Percentiles rank a stretch among this genome's conserved stretches.
Evolutionary conservation across 1,140 invertebrate species (phyloP).

Genomic region (Archegozetes longisetosus): DNA sequence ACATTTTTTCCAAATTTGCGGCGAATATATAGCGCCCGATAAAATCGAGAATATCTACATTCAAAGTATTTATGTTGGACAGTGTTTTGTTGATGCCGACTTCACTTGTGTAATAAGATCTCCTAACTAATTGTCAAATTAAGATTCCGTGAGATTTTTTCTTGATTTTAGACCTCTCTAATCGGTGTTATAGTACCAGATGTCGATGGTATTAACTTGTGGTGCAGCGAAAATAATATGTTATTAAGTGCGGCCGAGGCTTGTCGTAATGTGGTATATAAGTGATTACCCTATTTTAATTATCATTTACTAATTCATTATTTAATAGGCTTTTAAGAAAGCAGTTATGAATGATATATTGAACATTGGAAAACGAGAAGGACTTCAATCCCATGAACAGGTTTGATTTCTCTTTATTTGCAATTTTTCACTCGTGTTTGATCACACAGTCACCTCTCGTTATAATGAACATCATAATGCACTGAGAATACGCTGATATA

Average conservation of each 20-base stretch:
- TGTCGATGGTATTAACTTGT: slow-evolving; percentile 12
- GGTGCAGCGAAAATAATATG: slow-evolving; percentile 15
- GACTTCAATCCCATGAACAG: slow-evolving; percentile 91
- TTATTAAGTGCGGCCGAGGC: slow-evolving; percentile 12
- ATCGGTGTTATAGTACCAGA: slow-evolving; percentile 5
- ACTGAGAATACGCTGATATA: too few relatives aligned
- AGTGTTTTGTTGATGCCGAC: slow-evolving; percentile 94
- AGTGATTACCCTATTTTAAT: background rate
- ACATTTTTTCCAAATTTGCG: slow-evolving; percentile 43
- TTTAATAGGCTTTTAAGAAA: slow-evolving; percentile 56
- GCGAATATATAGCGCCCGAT: background rate
- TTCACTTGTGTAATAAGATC: slow-evolving; percentile 58
- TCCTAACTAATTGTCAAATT: background rate
- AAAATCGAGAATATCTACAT: slow-evolving; percentile 89
- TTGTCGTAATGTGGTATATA: slow-evolving; percentile 11
- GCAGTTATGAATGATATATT: slow-evolving; percentile 78
- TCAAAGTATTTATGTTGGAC: slow-evolving; percentile 75
- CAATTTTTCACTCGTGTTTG: too few relatives aligned
- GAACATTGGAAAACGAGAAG: slow-evolving; percentile 65
- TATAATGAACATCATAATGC: too few relatives aligned
- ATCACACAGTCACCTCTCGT: too few relatives aligned
- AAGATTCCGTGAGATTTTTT: too few relatives aligned
- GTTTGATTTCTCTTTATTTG: slow-evolving; percentile 3
- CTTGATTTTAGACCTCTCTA: background rate
- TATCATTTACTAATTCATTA: background rate